phyloP scores from a whole-genome alignment of 1,140 invertebrate genomes.

The Teleogryllus occipitalis region DNA sequence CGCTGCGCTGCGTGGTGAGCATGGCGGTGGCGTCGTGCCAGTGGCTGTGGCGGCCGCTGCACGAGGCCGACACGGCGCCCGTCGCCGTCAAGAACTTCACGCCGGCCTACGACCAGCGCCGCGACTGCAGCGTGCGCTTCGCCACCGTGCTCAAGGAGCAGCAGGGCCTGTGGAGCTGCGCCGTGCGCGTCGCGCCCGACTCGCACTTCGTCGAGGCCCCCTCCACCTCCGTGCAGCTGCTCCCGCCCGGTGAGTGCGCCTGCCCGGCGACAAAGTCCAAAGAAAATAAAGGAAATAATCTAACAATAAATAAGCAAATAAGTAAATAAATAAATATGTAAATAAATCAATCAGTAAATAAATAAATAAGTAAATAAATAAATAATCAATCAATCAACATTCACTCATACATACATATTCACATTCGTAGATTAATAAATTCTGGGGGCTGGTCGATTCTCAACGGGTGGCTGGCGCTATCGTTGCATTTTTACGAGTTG shows the following conservation, averaged over 20 bases:
- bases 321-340: too few relatives aligned
- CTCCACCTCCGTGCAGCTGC: slow-evolving; percentile 35
- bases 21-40: slow-evolving; percentile 39
- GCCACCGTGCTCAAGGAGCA: slow-evolving; percentile 38
- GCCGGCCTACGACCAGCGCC: slow-evolving; percentile 35
- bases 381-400: too few relatives aligned
- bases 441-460: too few relatives aligned
- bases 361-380: too few relatives aligned
- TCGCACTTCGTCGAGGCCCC: slow-evolving; percentile 36
- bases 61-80: slow-evolving; percentile 34
- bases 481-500: too few relatives aligned
- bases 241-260: slow-evolving; percentile 33
- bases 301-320: too few relatives aligned
- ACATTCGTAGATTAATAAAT: too few relatives aligned
- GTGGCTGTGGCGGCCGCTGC: slow-evolving; percentile 38
- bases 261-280: too few relatives aligned
- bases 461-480: too few relatives aligned
- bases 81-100: slow-evolving; percentile 35
- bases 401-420: too few relatives aligned
- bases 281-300: too few relatives aligned
- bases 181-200: slow-evolving; percentile 33
- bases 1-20: slow-evolving; percentile 36
- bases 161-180: slow-evolving; percentile 40
- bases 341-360: too few relatives aligned
- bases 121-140: slow-evolving; percentile 40